Conservation (phyloP, 2,797 vertebrate genomes). For the Natrix natrix region DNA sequence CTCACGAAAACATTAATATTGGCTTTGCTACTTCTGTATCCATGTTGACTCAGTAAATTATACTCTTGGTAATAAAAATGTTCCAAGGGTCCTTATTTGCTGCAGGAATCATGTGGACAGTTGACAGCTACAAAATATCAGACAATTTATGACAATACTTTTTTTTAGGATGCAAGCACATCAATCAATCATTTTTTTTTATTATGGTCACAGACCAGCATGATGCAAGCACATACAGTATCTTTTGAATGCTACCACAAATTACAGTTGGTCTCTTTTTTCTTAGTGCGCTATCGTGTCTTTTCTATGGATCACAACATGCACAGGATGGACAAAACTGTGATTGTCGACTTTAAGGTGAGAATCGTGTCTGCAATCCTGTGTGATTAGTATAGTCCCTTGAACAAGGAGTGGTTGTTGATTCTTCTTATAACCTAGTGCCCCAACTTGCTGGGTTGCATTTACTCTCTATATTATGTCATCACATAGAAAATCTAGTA, state of each 20-base stretch:
- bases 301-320: slow-evolving; percentile 64
- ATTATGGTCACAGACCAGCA: background rate
- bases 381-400: too few relatives aligned
- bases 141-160: background rate
- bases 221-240: background rate
- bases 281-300: slow-evolving; percentile 69
- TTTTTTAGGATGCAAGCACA: background rate
- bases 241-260: background rate
- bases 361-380: background rate
- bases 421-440: background rate
- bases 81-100: background rate
- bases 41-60: background rate
- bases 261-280: background rate
- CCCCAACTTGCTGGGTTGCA: background rate
- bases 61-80: background rate
- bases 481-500: background rate
- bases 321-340: slow-evolving; percentile 50
- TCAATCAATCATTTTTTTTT: background rate
- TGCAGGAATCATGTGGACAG: background rate
- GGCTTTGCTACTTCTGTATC: background rate
- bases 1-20: background rate
- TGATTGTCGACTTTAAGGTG: slow-evolving; percentile 69
- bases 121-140: background rate
- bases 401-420: background rate
- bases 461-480: background rate